A percentile compares a stretch with the other conserved stretches of the same genome.
Conservation (phyloP, 2,113 vertebrate genomes). For the Struthidea cinerea region DNA sequence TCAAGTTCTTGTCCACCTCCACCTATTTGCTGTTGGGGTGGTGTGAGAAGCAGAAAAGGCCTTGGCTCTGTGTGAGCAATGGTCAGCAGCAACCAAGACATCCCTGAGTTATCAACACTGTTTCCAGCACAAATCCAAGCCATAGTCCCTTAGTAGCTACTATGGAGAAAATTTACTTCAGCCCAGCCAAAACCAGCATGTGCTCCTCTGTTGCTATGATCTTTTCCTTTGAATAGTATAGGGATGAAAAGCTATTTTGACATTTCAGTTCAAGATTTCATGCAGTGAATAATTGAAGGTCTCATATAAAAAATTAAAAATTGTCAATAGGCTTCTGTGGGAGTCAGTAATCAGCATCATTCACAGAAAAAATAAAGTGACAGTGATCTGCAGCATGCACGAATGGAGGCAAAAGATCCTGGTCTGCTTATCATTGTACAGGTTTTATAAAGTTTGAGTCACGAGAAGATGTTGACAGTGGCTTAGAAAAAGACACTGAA, state of each 20-base stretch:
- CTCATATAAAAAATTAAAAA: neutral
- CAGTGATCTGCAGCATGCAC: neutral
- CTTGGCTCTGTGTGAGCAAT: neutral
- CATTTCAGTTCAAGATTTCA: neutral
- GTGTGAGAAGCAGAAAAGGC: neutral
- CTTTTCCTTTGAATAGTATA: neutral
- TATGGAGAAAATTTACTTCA: neutral
- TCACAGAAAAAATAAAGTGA: accelerated
- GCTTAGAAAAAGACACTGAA: neutral
- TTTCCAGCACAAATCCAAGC: neutral
- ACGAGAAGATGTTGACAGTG: neutral
- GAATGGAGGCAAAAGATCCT: neutral
- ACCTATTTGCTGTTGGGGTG: neutral
- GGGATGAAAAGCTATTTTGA: neutral
- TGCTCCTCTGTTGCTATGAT: accelerated
- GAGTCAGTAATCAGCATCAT: neutral
- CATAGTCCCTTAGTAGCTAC: neutral
- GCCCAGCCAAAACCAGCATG: neutral
- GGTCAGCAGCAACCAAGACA: too few relatives aligned
- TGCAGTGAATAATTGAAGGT: neutral
- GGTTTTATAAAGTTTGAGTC: neutral
- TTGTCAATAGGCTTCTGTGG: neutral
- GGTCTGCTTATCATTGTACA: neutral
- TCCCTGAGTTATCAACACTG: neutral
- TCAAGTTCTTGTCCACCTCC: neutral